Evolutionary conservation across 1,140 invertebrate genomes (phyloP).

Genomic region (Aphis craccivora): DNA sequence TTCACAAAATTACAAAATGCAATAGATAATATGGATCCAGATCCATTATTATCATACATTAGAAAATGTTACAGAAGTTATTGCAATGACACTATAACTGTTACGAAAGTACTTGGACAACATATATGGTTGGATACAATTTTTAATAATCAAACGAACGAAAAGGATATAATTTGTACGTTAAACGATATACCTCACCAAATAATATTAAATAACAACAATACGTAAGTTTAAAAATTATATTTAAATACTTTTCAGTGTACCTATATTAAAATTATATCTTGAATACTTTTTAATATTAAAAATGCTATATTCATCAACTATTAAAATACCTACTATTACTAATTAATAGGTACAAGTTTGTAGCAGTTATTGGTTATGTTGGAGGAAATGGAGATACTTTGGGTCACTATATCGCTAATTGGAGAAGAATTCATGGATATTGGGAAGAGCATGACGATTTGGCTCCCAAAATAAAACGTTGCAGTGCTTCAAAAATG

Average conservation of each 20-base stretch:
- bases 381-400: not conserved
- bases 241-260: not conserved
- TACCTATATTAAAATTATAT: not conserved
- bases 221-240: conserved; percentile 7
- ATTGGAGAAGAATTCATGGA: not conserved
- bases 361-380: not conserved
- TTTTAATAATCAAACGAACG: not conserved
- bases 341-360: not conserved
- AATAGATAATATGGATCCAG: not conserved
- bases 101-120: not conserved
- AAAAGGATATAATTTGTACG: not conserved
- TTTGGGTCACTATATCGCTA: not conserved
- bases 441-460: not conserved
- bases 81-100: not conserved
- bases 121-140: not conserved
- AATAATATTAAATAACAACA: not conserved
- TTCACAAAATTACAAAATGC: not conserved
- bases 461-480: not conserved
- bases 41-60: not conserved
- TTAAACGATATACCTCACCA: not conserved
- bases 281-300: not conserved
- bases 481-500: not conserved
- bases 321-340: not conserved
- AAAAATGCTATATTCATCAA: not conserved
- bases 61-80: not conserved